These are phyloP conservation scores for Pheosia gnoma DNA, from an alignment of 2,888 invertebrate genomes.

Conservation along the genomic window DNA sequence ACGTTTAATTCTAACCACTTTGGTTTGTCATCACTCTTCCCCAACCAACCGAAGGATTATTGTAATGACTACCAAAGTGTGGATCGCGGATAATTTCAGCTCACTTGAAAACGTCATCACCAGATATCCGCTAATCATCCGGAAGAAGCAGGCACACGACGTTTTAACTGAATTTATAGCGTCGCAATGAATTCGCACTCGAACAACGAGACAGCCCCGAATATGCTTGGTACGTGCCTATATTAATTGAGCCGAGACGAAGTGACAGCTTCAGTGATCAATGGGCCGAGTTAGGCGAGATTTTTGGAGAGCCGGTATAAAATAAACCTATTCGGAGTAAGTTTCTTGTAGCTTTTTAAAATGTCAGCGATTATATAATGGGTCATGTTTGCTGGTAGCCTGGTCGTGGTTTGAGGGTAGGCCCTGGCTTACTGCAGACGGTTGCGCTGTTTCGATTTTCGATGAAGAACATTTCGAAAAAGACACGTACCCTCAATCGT, in stretches of 20 bases:
- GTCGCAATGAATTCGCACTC: conserved; percentile 46
- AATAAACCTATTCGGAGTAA: no score
- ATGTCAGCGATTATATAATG: no score
- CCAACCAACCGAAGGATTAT: conserved; percentile 2
- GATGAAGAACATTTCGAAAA: no score
- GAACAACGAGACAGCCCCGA: conserved; percentile 35
- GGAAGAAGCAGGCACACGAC: conserved; percentile 50
- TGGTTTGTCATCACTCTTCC: background rate
- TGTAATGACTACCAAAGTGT: conserved; percentile 38
- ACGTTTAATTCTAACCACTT: no score
- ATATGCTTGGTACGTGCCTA: conserved; percentile 26
- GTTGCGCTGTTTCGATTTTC: no score
- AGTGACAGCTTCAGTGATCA: conserved; percentile 40
- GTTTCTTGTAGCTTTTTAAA: no score
- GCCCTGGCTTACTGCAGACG: no score
- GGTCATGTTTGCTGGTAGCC: no score
- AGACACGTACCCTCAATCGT: no score
- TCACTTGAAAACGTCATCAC: conserved; percentile 48
- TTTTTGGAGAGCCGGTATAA: no score
- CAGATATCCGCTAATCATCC: conserved; percentile 63
- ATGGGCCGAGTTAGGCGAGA: background rate
- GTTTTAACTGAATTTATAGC: conserved; percentile 57
- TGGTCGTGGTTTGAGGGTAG: no score
- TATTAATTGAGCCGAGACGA: conserved; percentile 42
- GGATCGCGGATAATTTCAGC: conserved; percentile 47